Base-by-base conservation (phyloP, 2,888 invertebrate species). In the Nymphalis c-album region DNA sequence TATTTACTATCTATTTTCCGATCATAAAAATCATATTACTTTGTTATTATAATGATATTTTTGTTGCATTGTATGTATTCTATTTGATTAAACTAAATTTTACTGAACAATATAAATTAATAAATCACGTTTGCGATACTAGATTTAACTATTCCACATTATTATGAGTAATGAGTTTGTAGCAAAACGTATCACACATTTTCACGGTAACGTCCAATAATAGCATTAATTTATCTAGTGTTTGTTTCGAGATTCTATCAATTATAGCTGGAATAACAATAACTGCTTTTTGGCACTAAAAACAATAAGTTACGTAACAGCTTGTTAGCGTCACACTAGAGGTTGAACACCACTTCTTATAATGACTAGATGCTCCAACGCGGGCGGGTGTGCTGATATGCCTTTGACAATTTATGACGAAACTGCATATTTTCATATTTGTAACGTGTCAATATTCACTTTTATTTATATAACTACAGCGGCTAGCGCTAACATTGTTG, bases 281-380 rank as follows among this genome's bases (percentile, higher is more conserved):
- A 71, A 51, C 55, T 57, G 68, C 64, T 59, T 70, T 71, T 71
- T 71, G 64, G 71, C 69, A 69, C 62, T 62, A 62, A 18, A 60
- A 67, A 69, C 69, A 69, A 69, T 60, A 64, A 68, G 64, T 73
- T 73, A 69, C 47, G 67, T 72, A 72, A 73, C 72, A 71, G 65
- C 72, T 72, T 73, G 72, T 73, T 73, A 73, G 72, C 62, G 68
- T 68, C 69, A 55, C 63, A 71, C 67, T 72, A 45, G 57, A 65
- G 48, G 31, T 53, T 71, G 57, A 57, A 69, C 60, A 60, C 62
- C 72, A 64, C 73, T 73, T 71, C 63, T 64, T 57, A 60, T 73
- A 73, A 73, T 71, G 71, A 72, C 67, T 66, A 63, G 67, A 60
- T 67, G 47, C 53, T 67, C 46, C 58, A 62, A 59, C 64, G 63